These are phyloP conservation scores for Trididemnum clinides DNA, from an alignment of 23 tunicate genomes.

Conservation along the genomic window DNA sequence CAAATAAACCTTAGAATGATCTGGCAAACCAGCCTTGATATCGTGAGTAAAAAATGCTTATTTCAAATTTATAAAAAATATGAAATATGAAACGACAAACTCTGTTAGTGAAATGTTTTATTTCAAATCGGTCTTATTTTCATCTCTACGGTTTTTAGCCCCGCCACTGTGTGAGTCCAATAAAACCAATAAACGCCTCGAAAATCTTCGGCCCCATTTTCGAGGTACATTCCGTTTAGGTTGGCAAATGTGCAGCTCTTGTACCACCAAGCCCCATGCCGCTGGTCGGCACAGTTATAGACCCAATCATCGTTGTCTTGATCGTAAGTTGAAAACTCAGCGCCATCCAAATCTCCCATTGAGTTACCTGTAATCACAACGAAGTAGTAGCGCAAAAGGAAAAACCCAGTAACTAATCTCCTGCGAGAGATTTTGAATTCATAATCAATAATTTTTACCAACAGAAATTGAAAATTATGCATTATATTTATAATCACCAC, in stretches of 20 bases:
- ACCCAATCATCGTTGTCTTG: not conserved
- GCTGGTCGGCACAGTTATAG: not conserved
- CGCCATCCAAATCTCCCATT: not conserved
- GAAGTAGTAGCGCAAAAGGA: too few species aligned
- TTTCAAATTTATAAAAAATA: too few species aligned
- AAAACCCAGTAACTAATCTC: too few species aligned
- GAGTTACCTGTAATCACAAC: constrained; percentile 14
- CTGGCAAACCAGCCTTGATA: too few species aligned
- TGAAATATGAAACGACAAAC: too few species aligned
- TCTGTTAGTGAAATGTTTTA: too few species aligned
- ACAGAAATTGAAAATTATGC: too few species aligned
- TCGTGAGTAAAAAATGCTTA: too few species aligned
- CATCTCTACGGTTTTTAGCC: not conserved
- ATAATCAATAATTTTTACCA: too few species aligned
- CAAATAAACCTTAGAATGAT: too few species aligned
- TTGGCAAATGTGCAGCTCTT: constrained; percentile 5
- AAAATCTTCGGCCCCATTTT: constrained; percentile 1
- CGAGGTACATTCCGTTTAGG: constrained; percentile 3
- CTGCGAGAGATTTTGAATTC: too few species aligned
- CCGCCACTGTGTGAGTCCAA: not conserved
- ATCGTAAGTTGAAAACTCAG: not conserved
- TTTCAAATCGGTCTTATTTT: constrained; percentile 14
- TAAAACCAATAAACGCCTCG: constrained; percentile 22
- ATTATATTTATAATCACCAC: too few species aligned
- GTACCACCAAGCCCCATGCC: constrained; percentile 26